Percentiles rank a stretch among this genome's conserved stretches.
Conservation (phyloP, 2,888 invertebrate genomes). For the Drosophila diplacantha region DNA sequence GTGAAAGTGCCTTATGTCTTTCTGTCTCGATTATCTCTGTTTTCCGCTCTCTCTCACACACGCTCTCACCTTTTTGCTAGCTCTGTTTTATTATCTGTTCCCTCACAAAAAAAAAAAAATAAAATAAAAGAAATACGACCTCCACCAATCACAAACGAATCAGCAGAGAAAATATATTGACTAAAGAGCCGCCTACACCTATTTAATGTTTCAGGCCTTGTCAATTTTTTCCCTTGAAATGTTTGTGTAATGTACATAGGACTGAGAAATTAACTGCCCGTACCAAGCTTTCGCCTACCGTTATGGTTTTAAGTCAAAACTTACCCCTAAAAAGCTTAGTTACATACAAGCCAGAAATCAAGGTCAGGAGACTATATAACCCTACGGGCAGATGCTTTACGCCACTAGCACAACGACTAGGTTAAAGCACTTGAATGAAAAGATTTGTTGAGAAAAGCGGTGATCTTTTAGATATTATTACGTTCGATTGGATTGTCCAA, state of each 20-base stretch:
- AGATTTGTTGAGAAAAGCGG: constrained; percentile 28
- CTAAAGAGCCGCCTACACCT: constrained; percentile 19
- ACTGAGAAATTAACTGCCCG: constrained; percentile 51
- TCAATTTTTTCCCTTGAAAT: constrained; percentile 49
- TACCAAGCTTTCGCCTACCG: constrained; percentile 43
- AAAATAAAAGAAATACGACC: constrained; percentile 4
- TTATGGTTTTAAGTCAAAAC: constrained; percentile 27
- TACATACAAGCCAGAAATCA: constrained; percentile 43
- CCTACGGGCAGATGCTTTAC: constrained; percentile 29
- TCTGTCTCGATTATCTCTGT: constrained; percentile 55
- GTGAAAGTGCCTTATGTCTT: constrained; percentile 56
- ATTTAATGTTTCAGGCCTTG: constrained; percentile 19
- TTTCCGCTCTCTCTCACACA: constrained; percentile 60
- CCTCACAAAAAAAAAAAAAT: constrained; percentile 36
- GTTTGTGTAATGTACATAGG: constrained; percentile 61
- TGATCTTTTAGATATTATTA: constrained; percentile 32
- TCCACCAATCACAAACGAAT: constrained; percentile 18
- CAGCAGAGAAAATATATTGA: constrained; percentile 47
- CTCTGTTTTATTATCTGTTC: constrained; percentile 59
- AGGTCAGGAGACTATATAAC: constrained; percentile 21
- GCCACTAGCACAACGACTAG: constrained; percentile 32
- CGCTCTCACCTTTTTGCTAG: constrained; percentile 62
- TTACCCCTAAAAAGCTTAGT: constrained; percentile 43
- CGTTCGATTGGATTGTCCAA: background rate
- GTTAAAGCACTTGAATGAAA: constrained; percentile 56